phyloP scores from a whole-genome alignment of 1,140 invertebrate species.

The Heliconius melpomene region DNA sequence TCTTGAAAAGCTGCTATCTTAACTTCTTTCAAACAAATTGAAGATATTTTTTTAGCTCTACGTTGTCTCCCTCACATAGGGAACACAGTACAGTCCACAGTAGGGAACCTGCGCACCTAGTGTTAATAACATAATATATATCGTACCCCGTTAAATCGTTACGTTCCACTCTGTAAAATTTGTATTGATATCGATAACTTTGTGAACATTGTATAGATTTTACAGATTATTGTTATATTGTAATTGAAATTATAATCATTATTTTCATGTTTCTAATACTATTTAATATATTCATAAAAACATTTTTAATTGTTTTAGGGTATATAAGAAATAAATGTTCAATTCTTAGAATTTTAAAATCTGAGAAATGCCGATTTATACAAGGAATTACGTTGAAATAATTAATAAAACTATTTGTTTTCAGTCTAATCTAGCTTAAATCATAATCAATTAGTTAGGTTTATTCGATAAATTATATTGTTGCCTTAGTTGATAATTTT shows the following conservation, averaged over 20 bases:
- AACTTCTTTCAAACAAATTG: neutral
- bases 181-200: no score
- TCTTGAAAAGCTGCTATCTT: neutral
- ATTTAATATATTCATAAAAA: no score
- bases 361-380: neutral
- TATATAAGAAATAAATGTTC: neutral
- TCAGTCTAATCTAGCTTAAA: slow-evolving; percentile 1
- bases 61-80: no score
- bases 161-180: neutral
- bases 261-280: no score
- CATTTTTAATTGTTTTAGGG: neutral
- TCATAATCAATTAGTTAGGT: neutral
- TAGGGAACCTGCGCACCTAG: no score
- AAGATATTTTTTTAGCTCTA: neutral
- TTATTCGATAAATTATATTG: slow-evolving; percentile 1
- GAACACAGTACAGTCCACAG: no score
- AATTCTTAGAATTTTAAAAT: neutral
- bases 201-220: neutral
- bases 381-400: neutral
- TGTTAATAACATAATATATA: no score
- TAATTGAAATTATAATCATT: no score
- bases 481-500: neutral
- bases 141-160: neutral
- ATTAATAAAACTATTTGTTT: neutral
- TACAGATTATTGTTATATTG: neutral